Evolutionary conservation across 2,113 vertebrate species (phyloP), one percentile per base, ranked within the genome.

Genomic region (Boulengeromyrus knoepffleri): DNA sequence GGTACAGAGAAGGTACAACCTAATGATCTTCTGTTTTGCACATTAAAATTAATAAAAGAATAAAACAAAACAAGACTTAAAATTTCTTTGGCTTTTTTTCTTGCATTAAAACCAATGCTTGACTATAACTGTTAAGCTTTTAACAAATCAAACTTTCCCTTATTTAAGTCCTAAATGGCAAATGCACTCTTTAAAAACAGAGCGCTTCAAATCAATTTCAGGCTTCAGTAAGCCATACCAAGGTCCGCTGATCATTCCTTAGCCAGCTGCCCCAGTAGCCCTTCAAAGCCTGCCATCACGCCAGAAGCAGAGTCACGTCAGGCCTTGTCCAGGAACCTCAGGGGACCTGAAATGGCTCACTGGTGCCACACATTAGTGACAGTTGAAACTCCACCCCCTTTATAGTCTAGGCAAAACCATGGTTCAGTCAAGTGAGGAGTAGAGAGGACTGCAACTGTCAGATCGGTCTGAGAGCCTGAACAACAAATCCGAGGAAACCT

Each of bases 201-300:
- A 31, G 56, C 1, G 56, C 56, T 88, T 88, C 27, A 66, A 88
- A 45, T 88, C 87, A 58, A 88, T 88, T 88, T 88, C 87, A 88
- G 56, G 87, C 87, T 88, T 88, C 87, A 88, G 87, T 88, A 88
- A 66, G 36, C 87, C 56, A 88, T 62, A 88, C 52, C 87, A 88
- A 88, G 87, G 36, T 88, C 87, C 36, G 36, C 19, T 88, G 87
- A 66, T 66, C 53, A 66, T 88, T 62, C 36, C 53, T 88, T 88
- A 50, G 87, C 31, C 47, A 45, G 45, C 52, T 62, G 52, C 42
- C 56, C 87, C 52, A 66, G 21, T 42, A 36, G 56, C 87, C 87
- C 53, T 66, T 66, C 31, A 62, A 56, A 39, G 39, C 36, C 50
- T 50, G 56, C 87, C 56, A 62, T 88, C 56, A 6, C 8, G 12